Conservation (phyloP, 2,888 invertebrate species). For the Leptinotarsa rubiginosa region DNA sequence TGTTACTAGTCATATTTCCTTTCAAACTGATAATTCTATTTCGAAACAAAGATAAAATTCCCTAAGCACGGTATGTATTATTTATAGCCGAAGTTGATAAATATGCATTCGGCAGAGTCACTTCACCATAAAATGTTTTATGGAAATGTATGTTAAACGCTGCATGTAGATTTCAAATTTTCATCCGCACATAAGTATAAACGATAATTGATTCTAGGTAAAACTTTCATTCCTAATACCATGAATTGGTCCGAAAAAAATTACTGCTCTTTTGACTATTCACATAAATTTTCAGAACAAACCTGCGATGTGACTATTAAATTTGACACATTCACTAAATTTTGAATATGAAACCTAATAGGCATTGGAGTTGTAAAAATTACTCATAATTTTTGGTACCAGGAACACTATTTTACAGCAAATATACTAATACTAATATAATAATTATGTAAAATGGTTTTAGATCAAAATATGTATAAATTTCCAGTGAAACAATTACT, state of each 20-base stretch:
- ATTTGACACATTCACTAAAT: too few species aligned
- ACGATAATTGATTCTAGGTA: background rate
- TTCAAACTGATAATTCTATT: constrained; percentile 13
- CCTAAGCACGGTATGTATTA: constrained; percentile 17
- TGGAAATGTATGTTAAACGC: constrained; percentile 6
- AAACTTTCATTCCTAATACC: background rate
- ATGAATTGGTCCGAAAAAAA: background rate
- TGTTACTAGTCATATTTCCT: background rate
- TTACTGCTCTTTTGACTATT: too few species aligned
- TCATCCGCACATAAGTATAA: background rate
- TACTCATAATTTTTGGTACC: too few species aligned
- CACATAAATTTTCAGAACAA: too few species aligned
- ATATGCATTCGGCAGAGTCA: constrained; percentile 25
- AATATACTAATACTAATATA: too few species aligned
- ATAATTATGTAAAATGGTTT: too few species aligned
- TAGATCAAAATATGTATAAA: too few species aligned
- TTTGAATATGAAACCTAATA: too few species aligned
- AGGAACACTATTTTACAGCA: too few species aligned
- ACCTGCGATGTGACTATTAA: too few species aligned
- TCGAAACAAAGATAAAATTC: constrained; percentile 19
- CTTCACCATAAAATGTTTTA: constrained; percentile 21
- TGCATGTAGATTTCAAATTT: constrained; percentile 4
- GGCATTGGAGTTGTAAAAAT: too few species aligned
- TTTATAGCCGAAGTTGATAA: constrained; percentile 26
- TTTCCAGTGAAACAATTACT: too few species aligned